Evolutionary conservation across 2,797 vertebrate species (phyloP).

Genomic region (Loris lydekkerianus): DNA sequence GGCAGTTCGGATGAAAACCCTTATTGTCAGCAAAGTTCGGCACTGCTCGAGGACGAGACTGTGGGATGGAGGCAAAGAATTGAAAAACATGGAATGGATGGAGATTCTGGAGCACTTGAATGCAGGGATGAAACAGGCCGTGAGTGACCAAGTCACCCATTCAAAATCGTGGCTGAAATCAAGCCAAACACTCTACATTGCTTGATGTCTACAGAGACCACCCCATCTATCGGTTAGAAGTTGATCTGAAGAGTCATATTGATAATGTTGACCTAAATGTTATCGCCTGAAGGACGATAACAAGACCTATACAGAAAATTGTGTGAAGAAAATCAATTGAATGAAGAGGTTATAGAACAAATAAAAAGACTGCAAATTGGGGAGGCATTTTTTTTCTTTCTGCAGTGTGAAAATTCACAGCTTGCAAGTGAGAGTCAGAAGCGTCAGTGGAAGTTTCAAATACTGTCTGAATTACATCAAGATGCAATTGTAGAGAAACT

Average conservation of each 20-base stretch:
- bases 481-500: neutral
- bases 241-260: neutral
- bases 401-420: neutral
- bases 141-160: rapidly evolving
- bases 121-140: rapidly evolving
- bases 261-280: no score
- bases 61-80: neutral
- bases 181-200: rapidly evolving
- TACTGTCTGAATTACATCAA: neutral
- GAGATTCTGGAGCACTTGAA: rapidly evolving
- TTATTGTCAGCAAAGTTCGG: neutral
- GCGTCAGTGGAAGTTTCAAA: neutral
- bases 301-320: neutral
- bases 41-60: neutral
- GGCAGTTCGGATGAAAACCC: neutral
- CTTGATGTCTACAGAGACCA: neutral
- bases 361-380: neutral
- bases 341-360: neutral
- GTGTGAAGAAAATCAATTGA: neutral
- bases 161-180: neutral
- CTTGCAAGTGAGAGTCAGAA: neutral
- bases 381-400: neutral
- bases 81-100: neutral
- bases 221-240: rapidly evolving
- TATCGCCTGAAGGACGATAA: neutral